phyloP scores from a whole-genome alignment of 2,888 invertebrate species.

The Mythimna ferrago region DNA sequence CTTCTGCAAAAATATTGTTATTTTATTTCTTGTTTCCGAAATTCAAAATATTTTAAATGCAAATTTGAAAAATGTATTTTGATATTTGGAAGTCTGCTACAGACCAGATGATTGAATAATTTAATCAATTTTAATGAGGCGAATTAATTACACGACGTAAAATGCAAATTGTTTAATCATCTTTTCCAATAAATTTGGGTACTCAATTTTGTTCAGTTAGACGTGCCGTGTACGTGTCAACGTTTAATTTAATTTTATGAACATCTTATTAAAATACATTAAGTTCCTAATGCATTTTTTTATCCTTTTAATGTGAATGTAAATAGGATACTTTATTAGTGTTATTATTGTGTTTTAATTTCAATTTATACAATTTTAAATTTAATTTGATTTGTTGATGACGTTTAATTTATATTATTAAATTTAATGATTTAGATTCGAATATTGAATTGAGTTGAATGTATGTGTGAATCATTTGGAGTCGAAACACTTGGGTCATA shows the following conservation, averaged over 20 bases:
- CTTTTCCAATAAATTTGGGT: conserved; percentile 23
- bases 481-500: no score
- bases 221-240: not conserved
- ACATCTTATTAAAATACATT: conserved; percentile 14
- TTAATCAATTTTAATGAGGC: conserved; percentile 4
- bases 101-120: conserved; percentile 13
- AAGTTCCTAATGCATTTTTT: not conserved
- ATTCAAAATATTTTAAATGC: not conserved
- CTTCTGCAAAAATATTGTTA: not conserved
- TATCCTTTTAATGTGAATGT: no score
- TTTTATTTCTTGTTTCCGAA: not conserved
- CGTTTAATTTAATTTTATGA: conserved; percentile 10
- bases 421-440: no score
- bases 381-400: no score
- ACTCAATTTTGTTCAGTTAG: conserved; percentile 12
- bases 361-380: no score
- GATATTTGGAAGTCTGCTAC: not conserved
- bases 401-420: no score
- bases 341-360: no score
- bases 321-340: no score
- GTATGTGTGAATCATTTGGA: no score
- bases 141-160: conserved; percentile 5
- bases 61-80: not conserved
- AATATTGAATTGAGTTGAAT: no score
- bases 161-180: conserved; percentile 27